Evolutionary conservation across 2,113 vertebrate species (phyloP).

Genomic region (Merops nubicus): DNA sequence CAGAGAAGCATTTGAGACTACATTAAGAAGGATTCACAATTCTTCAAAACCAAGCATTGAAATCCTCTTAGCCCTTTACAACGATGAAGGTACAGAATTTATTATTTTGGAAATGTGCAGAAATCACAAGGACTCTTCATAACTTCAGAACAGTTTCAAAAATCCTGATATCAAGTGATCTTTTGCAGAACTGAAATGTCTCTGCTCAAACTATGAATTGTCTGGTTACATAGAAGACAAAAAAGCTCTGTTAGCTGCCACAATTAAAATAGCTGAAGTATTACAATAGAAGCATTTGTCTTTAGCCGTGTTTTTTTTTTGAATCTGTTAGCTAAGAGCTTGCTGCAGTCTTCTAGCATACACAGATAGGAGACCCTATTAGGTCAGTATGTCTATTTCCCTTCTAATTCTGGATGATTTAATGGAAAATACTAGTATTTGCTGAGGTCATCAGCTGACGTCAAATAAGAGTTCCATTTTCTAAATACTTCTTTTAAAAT

Average conservation of each 20-base stretch:
- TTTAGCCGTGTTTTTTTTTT: not conserved
- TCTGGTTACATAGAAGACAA: not conserved
- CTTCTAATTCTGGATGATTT: not conserved
- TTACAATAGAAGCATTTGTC: not conserved
- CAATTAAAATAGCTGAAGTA: constrained; percentile 12
- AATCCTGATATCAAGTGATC: not conserved
- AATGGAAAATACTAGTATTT: not conserved
- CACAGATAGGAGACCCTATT: not conserved
- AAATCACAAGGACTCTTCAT: not conserved
- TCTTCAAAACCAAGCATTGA: not conserved
- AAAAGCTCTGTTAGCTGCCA: not conserved
- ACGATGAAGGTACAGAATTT: not conserved
- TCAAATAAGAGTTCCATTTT: not conserved
- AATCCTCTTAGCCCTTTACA: not conserved
- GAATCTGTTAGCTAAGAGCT: not conserved
- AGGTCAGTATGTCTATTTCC: not conserved
- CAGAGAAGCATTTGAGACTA: not conserved
- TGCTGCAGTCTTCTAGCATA: not conserved
- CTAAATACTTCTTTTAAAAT: not conserved
- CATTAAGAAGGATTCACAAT: not conserved
- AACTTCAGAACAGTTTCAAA: not conserved
- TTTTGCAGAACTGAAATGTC: not conserved
- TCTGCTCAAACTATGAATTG: not conserved
- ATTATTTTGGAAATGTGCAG: not conserved
- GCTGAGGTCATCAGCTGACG: not conserved